Base-by-base conservation (phyloP, 1,140 invertebrate genomes). In the Drosophila ficusphila region DNA sequence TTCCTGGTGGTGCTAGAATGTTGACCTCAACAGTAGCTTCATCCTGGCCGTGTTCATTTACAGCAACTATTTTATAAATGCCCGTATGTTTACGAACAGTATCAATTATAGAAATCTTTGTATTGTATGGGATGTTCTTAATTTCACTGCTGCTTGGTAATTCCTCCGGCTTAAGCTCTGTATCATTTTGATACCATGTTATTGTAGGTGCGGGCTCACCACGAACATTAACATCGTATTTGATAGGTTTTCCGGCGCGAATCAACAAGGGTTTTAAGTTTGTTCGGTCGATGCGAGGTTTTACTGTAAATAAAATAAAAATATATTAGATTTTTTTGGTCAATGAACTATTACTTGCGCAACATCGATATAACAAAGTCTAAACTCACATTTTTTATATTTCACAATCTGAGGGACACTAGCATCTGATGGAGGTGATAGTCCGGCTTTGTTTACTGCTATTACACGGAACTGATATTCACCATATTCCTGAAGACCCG, bases 391-490 rank as follows among this genome's bases (percentile, higher is more conserved):
- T 79, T 96, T 93, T 92, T 97, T 96, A 88, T 97, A 95, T 92
- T 98, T 98, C 72, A 97, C 97, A 41, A 96, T 95, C 76, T 98
- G 97, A 92, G 96, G 95, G 89, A 96, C 96, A n/a, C 97, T 98
- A 1, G 98, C 95, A 76, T 99, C 98, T 18, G 98, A 99, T n/a
- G 98, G 95, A 38, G 96, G 95, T 1, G 97, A 98, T 4, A 93
- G 94, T 38, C 99, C 99, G 44, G 98, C 98, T 92, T 99, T 99
- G 92, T 99, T 99, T 14, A 99, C 96, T 7, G 99, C 98, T 75
- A 97, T 94, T 2, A 99, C 94, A 52, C 98, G 93, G 93, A 99
- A 99, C 92, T 99, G 96, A 92, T 97, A 99, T 92, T 98, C 96
- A 34, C 96, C 96, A 38, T 97, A 95, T 92, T 99, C 97, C 72